Conservation (phyloP, 2,888 invertebrate species). For the Scaptodrosophila latifasciaeformis region DNA sequence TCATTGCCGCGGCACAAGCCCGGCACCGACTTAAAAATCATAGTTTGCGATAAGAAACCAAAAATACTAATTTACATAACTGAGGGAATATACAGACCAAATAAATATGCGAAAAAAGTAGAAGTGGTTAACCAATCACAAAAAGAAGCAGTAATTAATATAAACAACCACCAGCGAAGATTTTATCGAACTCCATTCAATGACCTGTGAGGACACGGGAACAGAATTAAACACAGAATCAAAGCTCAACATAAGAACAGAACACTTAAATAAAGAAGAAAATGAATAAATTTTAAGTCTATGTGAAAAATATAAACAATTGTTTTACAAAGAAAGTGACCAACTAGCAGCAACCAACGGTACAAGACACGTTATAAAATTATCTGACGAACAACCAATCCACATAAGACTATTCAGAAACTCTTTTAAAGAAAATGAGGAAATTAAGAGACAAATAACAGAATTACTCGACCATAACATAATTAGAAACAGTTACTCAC, state of each 20-base stretch:
- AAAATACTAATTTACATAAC: too few relatives aligned
- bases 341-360: not conserved
- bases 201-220: not conserved
- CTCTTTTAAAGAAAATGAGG: conserved; percentile 27
- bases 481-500: conserved; percentile 29
- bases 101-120: too few relatives aligned
- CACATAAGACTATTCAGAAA: conserved; percentile 40
- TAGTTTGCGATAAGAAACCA: too few relatives aligned
- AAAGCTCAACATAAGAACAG: not conserved
- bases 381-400: conserved; percentile 28
- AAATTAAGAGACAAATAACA: conserved; percentile 33
- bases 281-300: not conserved
- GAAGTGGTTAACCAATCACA: too few relatives aligned
- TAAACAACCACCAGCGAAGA: too few relatives aligned
- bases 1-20: too few relatives aligned
- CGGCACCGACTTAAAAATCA: too few relatives aligned
- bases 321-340: conserved; percentile 1
- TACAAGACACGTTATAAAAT: not conserved
- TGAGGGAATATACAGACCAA: too few relatives aligned
- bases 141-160: too few relatives aligned
- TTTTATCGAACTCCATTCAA: not conserved
- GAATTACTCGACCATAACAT: conserved; percentile 24
- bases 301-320: not conserved
- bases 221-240: not conserved
- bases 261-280: conserved; percentile 5